These are phyloP conservation scores for Drosophila differens DNA, from an alignment of 2,888 invertebrate species.

Conservation along the genomic window DNA sequence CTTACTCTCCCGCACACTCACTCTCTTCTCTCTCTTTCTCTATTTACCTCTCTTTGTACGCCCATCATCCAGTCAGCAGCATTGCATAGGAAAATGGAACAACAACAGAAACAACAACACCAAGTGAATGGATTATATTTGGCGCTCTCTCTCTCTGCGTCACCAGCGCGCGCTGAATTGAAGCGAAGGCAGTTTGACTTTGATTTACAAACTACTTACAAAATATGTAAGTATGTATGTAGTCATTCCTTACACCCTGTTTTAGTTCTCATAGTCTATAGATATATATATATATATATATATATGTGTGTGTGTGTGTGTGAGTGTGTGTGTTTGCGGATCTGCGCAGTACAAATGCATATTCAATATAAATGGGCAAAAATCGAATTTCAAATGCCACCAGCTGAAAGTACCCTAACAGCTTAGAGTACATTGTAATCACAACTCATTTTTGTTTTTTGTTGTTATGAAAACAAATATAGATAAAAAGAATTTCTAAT, in stretches of 20 bases:
- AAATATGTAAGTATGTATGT: background rate
- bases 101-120: conserved; percentile 38
- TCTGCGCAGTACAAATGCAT: conserved; percentile 31
- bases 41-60: background rate
- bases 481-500: background rate
- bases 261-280: conserved; percentile 17
- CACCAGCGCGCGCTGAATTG: conserved; percentile 17
- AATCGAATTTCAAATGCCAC: background rate
- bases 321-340: background rate
- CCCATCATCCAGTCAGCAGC: conserved; percentile 16
- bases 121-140: conserved; percentile 33
- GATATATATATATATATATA: no score
- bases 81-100: conserved; percentile 65
- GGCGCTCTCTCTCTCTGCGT: conserved; percentile 21
- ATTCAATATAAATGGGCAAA: conserved; percentile 16
- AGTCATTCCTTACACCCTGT: conserved; percentile 25
- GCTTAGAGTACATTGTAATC: background rate
- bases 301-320: background rate
- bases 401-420: background rate
- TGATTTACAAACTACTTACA: conserved; percentile 26
- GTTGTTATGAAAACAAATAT: background rate
- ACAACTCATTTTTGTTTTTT: background rate
- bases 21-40: background rate
- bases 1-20: conserved; percentile 11
- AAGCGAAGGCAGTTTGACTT: conserved; percentile 25